Base-by-base conservation (phyloP, 2,888 invertebrate genomes). In the Anarsia innoxiella region DNA sequence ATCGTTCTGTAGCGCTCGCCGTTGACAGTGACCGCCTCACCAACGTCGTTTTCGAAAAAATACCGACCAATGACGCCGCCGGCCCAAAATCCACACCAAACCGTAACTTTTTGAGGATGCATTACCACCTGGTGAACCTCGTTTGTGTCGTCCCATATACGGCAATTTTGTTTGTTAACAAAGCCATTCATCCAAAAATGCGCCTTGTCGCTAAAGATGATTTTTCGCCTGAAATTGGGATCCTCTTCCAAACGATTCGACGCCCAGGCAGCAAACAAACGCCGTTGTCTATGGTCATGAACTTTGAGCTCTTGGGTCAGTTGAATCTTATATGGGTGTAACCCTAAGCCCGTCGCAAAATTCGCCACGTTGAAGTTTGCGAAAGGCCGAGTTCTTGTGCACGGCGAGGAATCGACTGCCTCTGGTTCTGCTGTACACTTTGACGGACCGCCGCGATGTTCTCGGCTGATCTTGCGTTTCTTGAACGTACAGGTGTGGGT, bases 41-140 rank as follows among this genome's bases (percentile, higher is more conserved):
- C 35, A 34, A 13, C 31, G 15, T 37, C 35, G 31, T 37, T 27
- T 41, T 41, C 31, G 23, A 37, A 41, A 23, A 38, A 35, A 30
- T 41, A 37, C 31, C 31, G 35, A 23, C 37, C 37, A 30, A 64
- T 43, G 71, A 62, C 42, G 56, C 62, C 49, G 68, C n/a, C n/a
- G n/a, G n/a, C n/a, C n/a, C n/a, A n/a, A n/a, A n/a, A n/a, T n/a
- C n/a, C n/a, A n/a, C n/a, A 56, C 57, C 68, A 72, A 59, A 66
- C 64, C 47, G 62, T 66, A 19, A 55, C 48, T 55, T 50, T 54
- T 57, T 54, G 41, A 38, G 64, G 59, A 57, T 66, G 56, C 46
- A 68, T 29, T 33, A 35, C 27, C 31, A 40, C 33, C 29, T 51
- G 27, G 27, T 44, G 35, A 39, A 36, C 26, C 41, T 37, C 38